phyloP scores from a whole-genome alignment of 2,888 invertebrate species.

The Drosophila pseudotakahashii region DNA sequence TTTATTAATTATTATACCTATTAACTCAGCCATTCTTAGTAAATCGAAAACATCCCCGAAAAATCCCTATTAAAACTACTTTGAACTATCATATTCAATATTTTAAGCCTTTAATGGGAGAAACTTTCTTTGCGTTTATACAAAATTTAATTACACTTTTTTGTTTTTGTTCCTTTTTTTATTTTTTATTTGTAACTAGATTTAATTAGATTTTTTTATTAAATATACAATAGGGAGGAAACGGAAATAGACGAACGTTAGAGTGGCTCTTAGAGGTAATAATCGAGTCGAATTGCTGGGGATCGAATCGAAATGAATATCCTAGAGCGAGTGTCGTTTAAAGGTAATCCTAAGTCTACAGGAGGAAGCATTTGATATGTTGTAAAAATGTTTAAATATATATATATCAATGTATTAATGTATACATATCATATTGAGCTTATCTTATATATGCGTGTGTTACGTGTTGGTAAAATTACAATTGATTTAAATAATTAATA shows the following conservation, averaged over 20 bases:
- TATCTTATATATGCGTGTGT: conserved; percentile 24
- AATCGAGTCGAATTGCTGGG: conserved; percentile 8
- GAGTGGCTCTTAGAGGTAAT: conserved; percentile 63
- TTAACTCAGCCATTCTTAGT: too few relatives aligned
- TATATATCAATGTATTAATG: conserved; percentile 22
- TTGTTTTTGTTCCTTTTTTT: conserved; percentile 1
- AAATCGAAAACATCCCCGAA: too few relatives aligned
- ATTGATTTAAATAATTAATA: conserved; percentile 73
- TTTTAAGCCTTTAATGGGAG: conserved; percentile 69
- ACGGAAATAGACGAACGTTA: conserved; percentile 53
- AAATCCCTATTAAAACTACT: conserved; percentile 1
- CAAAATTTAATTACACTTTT: conserved; percentile 68
- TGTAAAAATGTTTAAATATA: conserved; percentile 73
- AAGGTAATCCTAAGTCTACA: conserved; percentile 56
- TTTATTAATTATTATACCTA: too few relatives aligned
- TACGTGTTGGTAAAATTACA: conserved; percentile 55
- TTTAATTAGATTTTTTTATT: conserved; percentile 44
- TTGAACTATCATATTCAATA: conserved; percentile 60
- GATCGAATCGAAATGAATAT: conserved; percentile 16
- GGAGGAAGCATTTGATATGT: conserved; percentile 83
- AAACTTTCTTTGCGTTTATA: conserved; percentile 60
- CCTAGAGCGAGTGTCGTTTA: conserved; percentile 19
- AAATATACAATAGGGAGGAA: conserved; percentile 42
- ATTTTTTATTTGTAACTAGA: conserved; percentile 6
- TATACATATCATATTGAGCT: conserved; percentile 20